Evolutionary conservation across 1,140 invertebrate species (phyloP).

Genomic region (Drosophila auraria): DNA sequence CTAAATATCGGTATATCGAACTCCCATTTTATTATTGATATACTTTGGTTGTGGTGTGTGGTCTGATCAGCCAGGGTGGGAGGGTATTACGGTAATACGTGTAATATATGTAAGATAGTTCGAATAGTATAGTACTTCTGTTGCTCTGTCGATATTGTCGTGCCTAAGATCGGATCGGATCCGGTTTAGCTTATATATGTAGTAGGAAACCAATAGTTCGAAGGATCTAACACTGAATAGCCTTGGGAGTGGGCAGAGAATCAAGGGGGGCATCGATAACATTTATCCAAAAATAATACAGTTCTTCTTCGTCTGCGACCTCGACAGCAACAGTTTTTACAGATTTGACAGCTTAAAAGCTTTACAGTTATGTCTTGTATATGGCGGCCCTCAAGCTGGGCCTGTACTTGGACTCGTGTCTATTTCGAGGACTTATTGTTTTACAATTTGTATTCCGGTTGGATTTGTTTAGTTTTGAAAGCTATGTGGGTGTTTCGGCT

Average conservation of each 20-base stretch:
- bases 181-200: constrained; percentile 17
- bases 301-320: background rate
- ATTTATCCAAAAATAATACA: constrained; percentile 77
- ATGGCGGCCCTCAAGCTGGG: background rate
- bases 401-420: constrained; percentile 18
- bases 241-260: constrained; percentile 16
- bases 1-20: background rate
- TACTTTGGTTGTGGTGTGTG: background rate
- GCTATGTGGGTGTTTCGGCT: constrained; percentile 71
- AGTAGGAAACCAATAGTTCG: constrained; percentile 66
- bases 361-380: constrained; percentile 5
- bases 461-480: constrained; percentile 52
- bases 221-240: constrained; percentile 52
- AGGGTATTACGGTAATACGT: constrained; percentile 4
- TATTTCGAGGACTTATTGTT: constrained; percentile 37
- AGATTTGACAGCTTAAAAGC: too few relatives aligned
- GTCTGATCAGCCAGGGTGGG: constrained; percentile 32
- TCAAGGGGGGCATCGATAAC: constrained; percentile 39
- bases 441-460: constrained; percentile 28
- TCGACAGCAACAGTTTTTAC: constrained; percentile 11
- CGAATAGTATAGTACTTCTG: constrained; percentile 15
- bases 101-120: constrained; percentile 6
- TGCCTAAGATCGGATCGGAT: constrained; percentile 41
- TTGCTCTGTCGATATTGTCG: constrained; percentile 53
- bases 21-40: background rate